Conservation (phyloP, 2,888 invertebrate genomes). For the Masnerella sp. region DNA sequence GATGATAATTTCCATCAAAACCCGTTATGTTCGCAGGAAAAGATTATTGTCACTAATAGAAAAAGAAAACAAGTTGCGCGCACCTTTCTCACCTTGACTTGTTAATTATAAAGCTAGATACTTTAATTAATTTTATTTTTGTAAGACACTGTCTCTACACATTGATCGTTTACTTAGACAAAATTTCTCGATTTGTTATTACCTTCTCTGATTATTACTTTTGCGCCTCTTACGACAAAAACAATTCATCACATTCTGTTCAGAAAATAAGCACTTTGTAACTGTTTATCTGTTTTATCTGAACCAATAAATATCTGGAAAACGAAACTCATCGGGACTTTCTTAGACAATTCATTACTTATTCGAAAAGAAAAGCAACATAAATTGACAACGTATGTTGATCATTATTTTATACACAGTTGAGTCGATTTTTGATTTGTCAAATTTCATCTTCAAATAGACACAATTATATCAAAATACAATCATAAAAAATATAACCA, state of each 20-base stretch:
- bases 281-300: slow-evolving; percentile 32
- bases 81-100: slow-evolving; percentile 30
- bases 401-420: no score
- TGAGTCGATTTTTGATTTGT: no score
- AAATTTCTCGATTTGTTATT: slow-evolving; percentile 64
- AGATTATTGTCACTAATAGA: slow-evolving; percentile 42
- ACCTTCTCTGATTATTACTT: slow-evolving; percentile 56
- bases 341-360: no score
- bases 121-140: slow-evolving; percentile 65
- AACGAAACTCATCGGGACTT: slow-evolving; percentile 47
- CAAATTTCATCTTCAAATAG: no score
- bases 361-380: no score
- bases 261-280: slow-evolving; percentile 9
- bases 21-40: no score
- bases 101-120: slow-evolving; percentile 70
- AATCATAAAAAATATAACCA: no score
- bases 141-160: slow-evolving; percentile 73
- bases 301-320: slow-evolving; percentile 43
- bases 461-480: no score
- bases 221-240: slow-evolving; percentile 60
- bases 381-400: no score
- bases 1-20: no score
- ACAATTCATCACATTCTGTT: slow-evolving; percentile 8
- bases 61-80: no score
- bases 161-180: slow-evolving; percentile 72